Base-by-base conservation (phyloP, 1,140 invertebrate genomes). In the Bombus sibiricus region DNA sequence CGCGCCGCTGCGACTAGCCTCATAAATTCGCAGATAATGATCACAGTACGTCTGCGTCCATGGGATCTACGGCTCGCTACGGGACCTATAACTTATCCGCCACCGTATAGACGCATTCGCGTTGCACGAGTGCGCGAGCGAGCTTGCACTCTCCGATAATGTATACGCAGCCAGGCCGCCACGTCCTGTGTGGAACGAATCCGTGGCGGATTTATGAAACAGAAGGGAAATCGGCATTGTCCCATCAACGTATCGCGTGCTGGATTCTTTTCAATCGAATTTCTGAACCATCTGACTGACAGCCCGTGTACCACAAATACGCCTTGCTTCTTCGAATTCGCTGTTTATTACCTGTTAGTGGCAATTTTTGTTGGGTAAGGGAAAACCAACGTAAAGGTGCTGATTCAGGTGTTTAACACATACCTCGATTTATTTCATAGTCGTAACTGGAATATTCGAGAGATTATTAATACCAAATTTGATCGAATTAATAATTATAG, bases 11-110 rank as follows among this genome's bases (percentile, higher is more conserved):
- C 47, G 47, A 53, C 47, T 53, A 53, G 47, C 47, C 80, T 92
- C 92, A 94, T 94, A 94, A 94, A 94, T 94, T 93, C 92, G 87
- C 90, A 92, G 94, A 94, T 94, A 94, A 94, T 94, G 94, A 94
- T 94, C 93, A 93, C 93, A 92, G 93, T 94, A 94, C 94, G 94
- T 94, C 94, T 94, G 92, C 89, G 94, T 94, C 93, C 88, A 90
- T 92, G 90, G 92, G 92, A 94, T 94, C 94, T 94, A 94, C 93
- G 90, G 90, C 83, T 88, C 92, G 93, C 94, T 94, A 92, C 93
- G 94, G 94, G 94, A 94, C 90, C 91, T 90, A 94, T 94, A 94
- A 94, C 91, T 94, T 94, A 94, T 92, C 90, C 93, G 82, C 76
- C 89, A 82, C 85, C 90, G 91, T 93, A 93, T 92, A 89, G 92